Evolutionary conservation across 2,797 vertebrate genomes (phyloP), one percentile per base, ranked within the genome.

Genomic region (Thripadectes ignobilis): DNA sequence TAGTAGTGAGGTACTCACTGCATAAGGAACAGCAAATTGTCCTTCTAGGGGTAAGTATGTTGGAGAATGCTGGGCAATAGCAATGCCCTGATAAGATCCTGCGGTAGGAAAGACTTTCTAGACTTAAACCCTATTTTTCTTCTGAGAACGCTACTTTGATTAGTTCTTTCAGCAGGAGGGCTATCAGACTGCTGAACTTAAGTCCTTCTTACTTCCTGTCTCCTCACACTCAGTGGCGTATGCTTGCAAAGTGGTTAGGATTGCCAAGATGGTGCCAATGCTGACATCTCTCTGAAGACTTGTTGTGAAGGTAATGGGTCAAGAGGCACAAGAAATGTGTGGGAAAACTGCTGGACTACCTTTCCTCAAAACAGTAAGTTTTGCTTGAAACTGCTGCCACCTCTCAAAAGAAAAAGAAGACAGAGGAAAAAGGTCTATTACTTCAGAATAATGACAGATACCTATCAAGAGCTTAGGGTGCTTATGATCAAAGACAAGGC

Each of bases 391-490:
- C 9, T 78, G n/a, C 21, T 66, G 41, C 48, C 80, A 36, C 8
- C 6, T 59, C 7, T 59, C 69, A 59, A 58, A 79, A 61, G 48
- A 65, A 58, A 36, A 57, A 41, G 2, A 29, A 26, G 30, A 58
- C 14, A 45, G 16, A 38, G 16, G 27, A 8, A 34, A 65, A 52
- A 74, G 41, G 29, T 8, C 55, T 36, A 0, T 63, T 80, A 30
- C 45, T 82, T 65, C 62, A 51, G 30, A 77, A 46, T 29, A 77
- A 38, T 8, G n/a, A 29, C 23, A 61, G 3, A 5, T 3, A 23
- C 1, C 1, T 26, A 15, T 11, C 14, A 41, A 74, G 36, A 1
- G 1, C 27, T 69, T 41, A 55, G 24, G 4, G 20, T 51, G 14
- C n/a, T 57, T 41, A 34, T 17, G 23, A 38, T 23, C 26, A 38